Percentiles rank a stretch among this genome's conserved stretches.
These are phyloP conservation scores for Spondyliosoma cantharus DNA, from an alignment of 2,797 vertebrate species.

Conservation along the genomic window DNA sequence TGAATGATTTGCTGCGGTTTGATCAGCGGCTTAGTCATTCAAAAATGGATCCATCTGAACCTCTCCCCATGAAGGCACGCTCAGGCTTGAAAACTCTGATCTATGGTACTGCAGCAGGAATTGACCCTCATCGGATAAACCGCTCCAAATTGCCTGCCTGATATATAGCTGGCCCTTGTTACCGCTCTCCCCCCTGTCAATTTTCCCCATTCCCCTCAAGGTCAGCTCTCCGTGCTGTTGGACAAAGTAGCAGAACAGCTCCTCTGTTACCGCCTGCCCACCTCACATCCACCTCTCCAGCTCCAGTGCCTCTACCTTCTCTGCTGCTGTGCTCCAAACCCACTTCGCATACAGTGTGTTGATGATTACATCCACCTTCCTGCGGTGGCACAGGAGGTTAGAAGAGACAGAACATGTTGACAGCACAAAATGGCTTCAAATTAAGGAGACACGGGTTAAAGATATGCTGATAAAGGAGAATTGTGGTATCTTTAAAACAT, in stretches of 20 bases:
- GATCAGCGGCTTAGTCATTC: constrained; percentile 74
- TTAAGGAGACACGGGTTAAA: constrained; percentile 41
- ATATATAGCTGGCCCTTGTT: constrained; percentile 85
- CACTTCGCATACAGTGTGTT: constrained; percentile 42
- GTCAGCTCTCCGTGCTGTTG: constrained; percentile 78
- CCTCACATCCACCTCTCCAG: constrained; percentile 51
- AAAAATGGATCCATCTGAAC: constrained; percentile 75
- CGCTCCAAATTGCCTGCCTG: constrained; percentile 85
- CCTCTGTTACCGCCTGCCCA: constrained; percentile 61
- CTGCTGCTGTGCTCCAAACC: constrained; percentile 54
- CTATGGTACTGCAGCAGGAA: constrained; percentile 79
- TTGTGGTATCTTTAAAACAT: too few relatives aligned
- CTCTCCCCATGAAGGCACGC: constrained; percentile 60
- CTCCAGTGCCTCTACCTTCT: constrained; percentile 17
- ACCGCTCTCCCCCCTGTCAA: constrained; percentile 78
- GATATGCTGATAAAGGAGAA: constrained; percentile 29
- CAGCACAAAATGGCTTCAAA: constrained; percentile 60
- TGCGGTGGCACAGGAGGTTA: constrained; percentile 53
- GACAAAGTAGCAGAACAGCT: constrained; percentile 76
- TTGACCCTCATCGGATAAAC: constrained; percentile 87
- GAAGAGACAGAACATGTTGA: constrained; percentile 51
- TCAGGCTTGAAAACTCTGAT: constrained; percentile 81
- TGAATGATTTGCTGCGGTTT: constrained; percentile 73
- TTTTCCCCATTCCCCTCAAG: constrained; percentile 83
- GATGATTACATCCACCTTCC: constrained; percentile 68